Percentiles rank a stretch among this genome's conserved stretches.
These are phyloP conservation scores for Phaedon cochleariae DNA, from an alignment of 2,888 invertebrate species.

Conservation along the genomic window DNA sequence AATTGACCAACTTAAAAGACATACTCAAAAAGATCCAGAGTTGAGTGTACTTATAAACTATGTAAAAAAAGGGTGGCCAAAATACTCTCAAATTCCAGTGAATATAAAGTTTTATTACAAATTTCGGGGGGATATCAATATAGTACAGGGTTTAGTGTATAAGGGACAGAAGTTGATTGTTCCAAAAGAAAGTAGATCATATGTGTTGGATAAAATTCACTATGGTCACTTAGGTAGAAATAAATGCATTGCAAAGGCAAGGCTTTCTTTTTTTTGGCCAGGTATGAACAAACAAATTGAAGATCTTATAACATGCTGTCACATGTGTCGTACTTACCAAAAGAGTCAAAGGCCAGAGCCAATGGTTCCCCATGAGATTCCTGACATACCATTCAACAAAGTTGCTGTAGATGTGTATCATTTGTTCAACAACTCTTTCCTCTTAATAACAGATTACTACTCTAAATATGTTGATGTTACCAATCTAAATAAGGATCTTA, in stretches of 20 bases:
- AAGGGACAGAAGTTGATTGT: background rate
- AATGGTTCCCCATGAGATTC: background rate
- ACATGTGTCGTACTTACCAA: background rate
- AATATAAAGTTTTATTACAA: background rate
- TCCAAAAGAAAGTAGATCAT: background rate
- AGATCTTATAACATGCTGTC: background rate
- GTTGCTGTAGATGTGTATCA: background rate
- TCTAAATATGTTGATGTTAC: background rate
- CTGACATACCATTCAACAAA: background rate
- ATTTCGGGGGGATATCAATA: background rate
- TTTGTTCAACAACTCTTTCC: background rate
- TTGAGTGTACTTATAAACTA: background rate
- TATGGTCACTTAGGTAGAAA: too few species aligned
- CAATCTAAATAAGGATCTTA: background rate
- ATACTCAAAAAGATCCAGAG: too few species aligned
- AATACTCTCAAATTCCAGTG: background rate
- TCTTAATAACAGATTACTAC: background rate
- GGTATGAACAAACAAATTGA: conserved; percentile 1
- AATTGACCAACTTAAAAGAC: too few species aligned
- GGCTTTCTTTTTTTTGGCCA: too few species aligned
- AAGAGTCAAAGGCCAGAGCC: background rate
- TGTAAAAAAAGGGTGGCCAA: background rate
- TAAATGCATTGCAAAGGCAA: too few species aligned
- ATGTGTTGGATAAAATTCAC: background rate
- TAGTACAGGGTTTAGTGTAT: background rate